Evolutionary conservation across 2,888 invertebrate genomes (phyloP).

Genomic region (Dromius quadrimaculatus): DNA sequence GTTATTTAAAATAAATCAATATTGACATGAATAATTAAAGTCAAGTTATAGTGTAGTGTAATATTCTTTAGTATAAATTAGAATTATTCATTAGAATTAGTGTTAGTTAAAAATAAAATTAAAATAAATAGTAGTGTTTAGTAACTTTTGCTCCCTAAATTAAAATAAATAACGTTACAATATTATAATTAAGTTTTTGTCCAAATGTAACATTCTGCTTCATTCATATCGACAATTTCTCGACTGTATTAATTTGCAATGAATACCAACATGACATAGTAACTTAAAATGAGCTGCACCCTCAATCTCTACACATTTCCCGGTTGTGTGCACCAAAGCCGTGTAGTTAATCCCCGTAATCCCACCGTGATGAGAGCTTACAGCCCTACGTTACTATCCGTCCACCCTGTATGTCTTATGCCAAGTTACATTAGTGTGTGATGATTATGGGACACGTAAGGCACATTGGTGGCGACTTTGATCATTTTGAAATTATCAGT

Average conservation of each 20-base stretch:
- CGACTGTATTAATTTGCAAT: slow-evolving; percentile 15
- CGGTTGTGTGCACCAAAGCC: slow-evolving; percentile 16
- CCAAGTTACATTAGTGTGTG: not conserved
- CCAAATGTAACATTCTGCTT: too few species aligned
- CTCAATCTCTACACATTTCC: slow-evolving; percentile 19
- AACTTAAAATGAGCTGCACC: slow-evolving; percentile 50
- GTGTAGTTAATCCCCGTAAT: slow-evolving; percentile 41
- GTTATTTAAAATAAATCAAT: too few species aligned
- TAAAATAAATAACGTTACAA: too few species aligned
- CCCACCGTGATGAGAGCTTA: slow-evolving; percentile 49
- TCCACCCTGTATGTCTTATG: not conserved
- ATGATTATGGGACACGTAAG: slow-evolving; percentile 8
- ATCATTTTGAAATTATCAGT: slow-evolving; percentile 12
- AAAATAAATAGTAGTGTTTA: too few species aligned
- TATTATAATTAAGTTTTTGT: too few species aligned
- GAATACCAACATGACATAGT: slow-evolving; percentile 6
- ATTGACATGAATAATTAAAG: too few species aligned
- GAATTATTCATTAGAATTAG: too few species aligned
- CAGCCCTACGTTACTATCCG: slow-evolving; percentile 14
- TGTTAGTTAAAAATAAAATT: too few species aligned
- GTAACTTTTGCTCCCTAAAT: too few species aligned
- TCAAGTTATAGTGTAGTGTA: too few species aligned
- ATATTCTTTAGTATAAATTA: too few species aligned
- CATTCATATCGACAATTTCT: too few species aligned
- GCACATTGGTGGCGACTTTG: slow-evolving; percentile 6